Evolutionary conservation across 2,888 invertebrate species (phyloP).

Genomic region (Dilophus febrilis): DNA sequence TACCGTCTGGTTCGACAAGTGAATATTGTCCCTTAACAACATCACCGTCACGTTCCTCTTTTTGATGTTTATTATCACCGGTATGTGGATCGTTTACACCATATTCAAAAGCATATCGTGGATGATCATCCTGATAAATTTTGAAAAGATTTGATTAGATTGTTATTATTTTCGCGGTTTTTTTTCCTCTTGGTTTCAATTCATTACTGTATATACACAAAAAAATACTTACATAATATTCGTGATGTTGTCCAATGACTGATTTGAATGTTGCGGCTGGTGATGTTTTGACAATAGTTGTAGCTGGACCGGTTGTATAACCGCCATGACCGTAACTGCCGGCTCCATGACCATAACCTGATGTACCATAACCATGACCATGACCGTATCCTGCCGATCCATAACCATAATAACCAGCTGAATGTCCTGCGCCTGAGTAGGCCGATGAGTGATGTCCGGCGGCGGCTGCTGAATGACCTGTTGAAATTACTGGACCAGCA

Average conservation of each 20-base stretch:
- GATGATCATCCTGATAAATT: conserved; percentile 39
- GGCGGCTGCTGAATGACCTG: too few relatives aligned
- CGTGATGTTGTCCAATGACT: conserved; percentile 40
- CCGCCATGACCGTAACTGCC: conserved; percentile 4
- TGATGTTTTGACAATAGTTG: conserved; percentile 23
- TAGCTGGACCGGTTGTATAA: conserved; percentile 27
- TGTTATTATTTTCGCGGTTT: not conserved
- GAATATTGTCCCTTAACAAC: conserved; percentile 53
- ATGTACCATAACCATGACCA: too few relatives aligned
- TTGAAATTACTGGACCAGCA: too few relatives aligned
- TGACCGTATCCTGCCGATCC: not conserved
- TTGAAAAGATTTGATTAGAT: not conserved
- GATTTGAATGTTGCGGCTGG: conserved; percentile 32
- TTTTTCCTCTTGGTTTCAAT: not conserved
- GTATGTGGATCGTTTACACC: conserved; percentile 56
- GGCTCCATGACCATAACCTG: too few relatives aligned
- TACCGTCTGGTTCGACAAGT: conserved; percentile 55
- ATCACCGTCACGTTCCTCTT: conserved; percentile 54
- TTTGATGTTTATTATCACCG: conserved; percentile 56
- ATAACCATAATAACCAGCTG: not conserved
- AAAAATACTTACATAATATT: conserved; percentile 41
- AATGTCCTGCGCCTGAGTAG: too few relatives aligned
- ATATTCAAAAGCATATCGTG: conserved; percentile 55
- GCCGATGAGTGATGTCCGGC: too few relatives aligned
- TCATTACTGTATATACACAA: not conserved